Evolutionary conservation across 2,888 invertebrate genomes (phyloP).

Genomic region (Caenorhabditis sp.): DNA sequence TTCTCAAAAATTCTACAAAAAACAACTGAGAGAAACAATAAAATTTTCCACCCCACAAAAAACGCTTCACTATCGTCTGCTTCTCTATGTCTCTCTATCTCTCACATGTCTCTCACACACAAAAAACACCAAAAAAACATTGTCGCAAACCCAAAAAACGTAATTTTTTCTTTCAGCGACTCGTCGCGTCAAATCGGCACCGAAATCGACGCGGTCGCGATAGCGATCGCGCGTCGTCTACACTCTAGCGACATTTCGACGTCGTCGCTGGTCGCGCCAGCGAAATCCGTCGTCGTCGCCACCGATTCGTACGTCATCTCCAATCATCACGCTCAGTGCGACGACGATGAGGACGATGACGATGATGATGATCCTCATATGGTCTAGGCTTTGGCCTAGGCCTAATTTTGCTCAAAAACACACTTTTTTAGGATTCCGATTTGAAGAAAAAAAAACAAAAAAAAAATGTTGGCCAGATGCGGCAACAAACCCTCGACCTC

Average conservation of each 20-base stretch:
- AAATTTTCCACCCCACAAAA: too few relatives aligned
- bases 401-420: background rate
- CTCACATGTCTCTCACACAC: background rate
- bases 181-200: slow-evolving; percentile 56
- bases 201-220: slow-evolving; percentile 65
- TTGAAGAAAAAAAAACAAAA: too few relatives aligned
- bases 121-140: background rate
- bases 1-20: too few relatives aligned
- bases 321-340: slow-evolving; percentile 18
- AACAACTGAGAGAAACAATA: too few relatives aligned
- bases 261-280: background rate
- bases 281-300: slow-evolving; percentile 10
- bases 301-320: slow-evolving; percentile 34
- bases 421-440: too few relatives aligned
- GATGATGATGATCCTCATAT: slow-evolving; percentile 32
- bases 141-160: background rate
- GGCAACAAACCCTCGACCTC: too few relatives aligned
- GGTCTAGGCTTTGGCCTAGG: too few relatives aligned
- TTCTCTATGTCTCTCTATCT: slow-evolving; percentile 1
- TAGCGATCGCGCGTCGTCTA: slow-evolving; percentile 58
- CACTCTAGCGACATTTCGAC: slow-evolving; percentile 30
- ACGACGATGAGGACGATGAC: slow-evolving; percentile 16
- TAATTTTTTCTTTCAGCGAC: slow-evolving; percentile 22
- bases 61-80: too few relatives aligned
- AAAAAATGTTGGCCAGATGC: too few relatives aligned